Base-by-base conservation (phyloP, 2,888 invertebrate species). In the Dusona sp. region DNA sequence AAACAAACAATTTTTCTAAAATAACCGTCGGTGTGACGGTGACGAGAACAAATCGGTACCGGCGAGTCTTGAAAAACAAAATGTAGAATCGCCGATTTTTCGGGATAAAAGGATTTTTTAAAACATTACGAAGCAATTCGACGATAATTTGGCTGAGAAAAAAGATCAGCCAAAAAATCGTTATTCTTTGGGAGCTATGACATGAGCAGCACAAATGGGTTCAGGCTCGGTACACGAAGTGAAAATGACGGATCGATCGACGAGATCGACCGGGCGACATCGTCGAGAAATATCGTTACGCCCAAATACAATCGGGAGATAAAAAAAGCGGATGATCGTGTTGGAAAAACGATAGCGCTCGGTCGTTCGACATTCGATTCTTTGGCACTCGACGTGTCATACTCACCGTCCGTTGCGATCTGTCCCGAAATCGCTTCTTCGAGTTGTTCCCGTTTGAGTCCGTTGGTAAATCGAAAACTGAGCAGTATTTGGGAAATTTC, bases 361-460 rank as follows among this genome's bases (percentile, higher is more conserved):
- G 89, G 90, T 16, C 88, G 89, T 4, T 90, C 92, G 22, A 90
- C 91, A 6, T 94, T 94, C 84, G 90, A 91, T 61, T 90, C 90
- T 9, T 87, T 94, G 45, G 94, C 92, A 0, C 87, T 94, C 64
- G 92, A 94, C 42, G 94, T 92, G 36, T 93, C 94, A 9, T 91
- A 90, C 67, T 90, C 90, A 54, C 83, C 87, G 29, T 82, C 87
- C 22, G 67, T 81, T 38, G 57, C 85, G 70, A 61, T 61, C 64
- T 33, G 70, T 29, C 61, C 77, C 19, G 68, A 61, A 61, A 16
- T 61, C 67, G 74, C 85, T 1, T 79, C 84, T 13, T 29, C 74
- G 2, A 57, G 73, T 19, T 54, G 25, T 8, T 33, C 25, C 22
- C 74, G 13, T 19, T 19, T 70, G 68, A 81, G 80, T 64, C 80